phyloP scores from a whole-genome alignment of 2,888 invertebrate genomes.

The Latheticus oryzae region DNA sequence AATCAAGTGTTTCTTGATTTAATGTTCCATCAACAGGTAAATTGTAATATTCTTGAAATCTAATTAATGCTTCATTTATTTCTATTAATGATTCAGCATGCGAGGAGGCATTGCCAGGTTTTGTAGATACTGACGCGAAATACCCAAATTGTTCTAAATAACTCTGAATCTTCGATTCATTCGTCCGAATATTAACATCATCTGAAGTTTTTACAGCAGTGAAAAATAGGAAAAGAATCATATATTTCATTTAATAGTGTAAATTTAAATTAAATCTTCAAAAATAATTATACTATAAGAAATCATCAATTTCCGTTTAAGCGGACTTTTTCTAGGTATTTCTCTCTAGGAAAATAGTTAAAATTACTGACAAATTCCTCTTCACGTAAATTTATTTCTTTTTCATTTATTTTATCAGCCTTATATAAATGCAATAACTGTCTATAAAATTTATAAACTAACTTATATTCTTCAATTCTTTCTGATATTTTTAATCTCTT shows the following conservation, averaged over 20 bases:
- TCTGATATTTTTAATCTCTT: constrained; percentile 12
- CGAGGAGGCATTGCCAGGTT: neutral
- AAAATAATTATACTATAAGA: too few relatives aligned
- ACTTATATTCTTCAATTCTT: constrained; percentile 17
- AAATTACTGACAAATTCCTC: too few relatives aligned
- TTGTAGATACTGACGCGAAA: constrained; percentile 19
- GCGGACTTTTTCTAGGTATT: too few relatives aligned
- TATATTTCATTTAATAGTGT: constrained; percentile 12
- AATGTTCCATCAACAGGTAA: constrained; percentile 36
- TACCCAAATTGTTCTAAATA: constrained; percentile 34
- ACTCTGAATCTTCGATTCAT: too few relatives aligned
- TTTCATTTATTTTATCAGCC: too few relatives aligned
- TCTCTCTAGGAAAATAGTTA: too few relatives aligned
- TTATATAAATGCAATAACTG: too few relatives aligned
- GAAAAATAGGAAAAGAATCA: constrained; percentile 29
- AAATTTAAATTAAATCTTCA: too few relatives aligned
- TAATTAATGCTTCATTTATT: constrained; percentile 31
- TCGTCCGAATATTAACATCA: constrained; percentile 31
- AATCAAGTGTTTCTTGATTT: constrained; percentile 35
- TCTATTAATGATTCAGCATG: constrained; percentile 10
- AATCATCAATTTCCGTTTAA: too few relatives aligned
- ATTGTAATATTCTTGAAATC: constrained; percentile 37
- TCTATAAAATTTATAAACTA: too few relatives aligned
- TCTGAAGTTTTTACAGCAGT: constrained; percentile 30
- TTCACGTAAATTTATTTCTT: too few relatives aligned